phyloP scores from a whole-genome alignment of 1,140 invertebrate genomes.

The Eupeodes corollae region DNA sequence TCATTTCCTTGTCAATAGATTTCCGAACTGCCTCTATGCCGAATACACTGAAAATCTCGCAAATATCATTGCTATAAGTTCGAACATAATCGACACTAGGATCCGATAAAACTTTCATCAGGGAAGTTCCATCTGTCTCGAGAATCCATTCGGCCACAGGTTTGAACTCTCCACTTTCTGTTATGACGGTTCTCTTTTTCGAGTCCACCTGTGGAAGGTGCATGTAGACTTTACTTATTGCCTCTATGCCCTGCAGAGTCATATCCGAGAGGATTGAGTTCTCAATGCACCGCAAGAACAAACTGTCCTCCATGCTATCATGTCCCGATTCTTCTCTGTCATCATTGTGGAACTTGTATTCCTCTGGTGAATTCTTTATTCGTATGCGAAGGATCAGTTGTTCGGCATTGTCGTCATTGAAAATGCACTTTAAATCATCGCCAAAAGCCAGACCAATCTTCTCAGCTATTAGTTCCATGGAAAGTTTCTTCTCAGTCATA shows the following conservation, averaged over 20 bases:
- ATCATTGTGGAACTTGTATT: constrained; percentile 31
- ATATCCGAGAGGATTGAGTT: constrained; percentile 96
- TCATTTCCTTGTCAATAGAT: constrained; percentile 98
- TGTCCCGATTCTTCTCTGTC: constrained; percentile 77
- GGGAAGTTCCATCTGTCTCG: constrained; percentile 94
- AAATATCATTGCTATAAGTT: constrained; percentile 97
- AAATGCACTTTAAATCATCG: constrained; percentile 96
- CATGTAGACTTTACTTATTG: constrained; percentile 92
- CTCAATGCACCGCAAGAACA: constrained; percentile 94
- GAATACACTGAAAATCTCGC: constrained; percentile 91
- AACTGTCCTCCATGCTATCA: constrained; percentile 98
- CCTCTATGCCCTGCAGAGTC: constrained; percentile 83
- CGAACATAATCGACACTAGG: constrained; percentile 88
- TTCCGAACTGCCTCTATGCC: constrained; percentile 98
- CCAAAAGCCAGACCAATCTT: constrained; percentile 97
- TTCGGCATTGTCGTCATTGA: constrained; percentile 99
- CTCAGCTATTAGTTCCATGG: constrained; percentile 98
- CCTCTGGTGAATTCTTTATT: constrained; percentile 87
- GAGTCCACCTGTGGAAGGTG: constrained; percentile 93
- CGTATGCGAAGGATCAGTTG: constrained; percentile 93
- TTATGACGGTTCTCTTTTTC: constrained; percentile 91
- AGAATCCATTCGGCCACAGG: constrained; percentile 93
- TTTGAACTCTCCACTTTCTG: constrained; percentile 93
- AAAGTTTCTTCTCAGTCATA: constrained; percentile 97
- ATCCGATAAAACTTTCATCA: constrained; percentile 93